Conservation (phyloP, 2,797 vertebrate species). For the Notoglanidium macrostoma region DNA sequence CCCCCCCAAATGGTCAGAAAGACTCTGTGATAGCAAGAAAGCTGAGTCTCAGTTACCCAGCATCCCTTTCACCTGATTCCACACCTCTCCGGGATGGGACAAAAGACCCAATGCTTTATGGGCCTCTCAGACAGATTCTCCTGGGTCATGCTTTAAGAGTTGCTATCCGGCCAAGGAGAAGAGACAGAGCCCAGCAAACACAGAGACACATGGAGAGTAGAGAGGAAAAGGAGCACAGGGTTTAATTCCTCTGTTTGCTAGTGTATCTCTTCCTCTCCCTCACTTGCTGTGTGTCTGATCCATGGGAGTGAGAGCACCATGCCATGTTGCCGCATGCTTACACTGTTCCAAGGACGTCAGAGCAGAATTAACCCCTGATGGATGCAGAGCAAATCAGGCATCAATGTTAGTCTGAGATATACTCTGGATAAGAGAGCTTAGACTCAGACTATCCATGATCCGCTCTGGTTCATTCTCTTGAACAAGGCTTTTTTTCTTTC, state of each 20-base stretch:
- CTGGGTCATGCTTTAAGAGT: constrained; percentile 60
- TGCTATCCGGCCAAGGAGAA: constrained; percentile 50
- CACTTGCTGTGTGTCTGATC: constrained; percentile 60
- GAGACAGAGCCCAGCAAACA: constrained; percentile 49
- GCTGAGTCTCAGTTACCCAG: constrained; percentile 17
- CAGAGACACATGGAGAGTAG: constrained; percentile 68
- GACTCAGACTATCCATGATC: constrained; percentile 25
- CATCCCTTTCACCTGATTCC: constrained; percentile 31
- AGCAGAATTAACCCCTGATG: constrained; percentile 71
- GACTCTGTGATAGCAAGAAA: constrained; percentile 45
- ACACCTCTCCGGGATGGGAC: constrained; percentile 37
- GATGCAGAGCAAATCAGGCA: constrained; percentile 51
- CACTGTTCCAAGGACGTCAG: constrained; percentile 68
- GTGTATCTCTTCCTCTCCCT: constrained; percentile 56
- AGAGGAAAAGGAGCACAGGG: constrained; percentile 80
- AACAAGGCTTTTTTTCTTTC: background rate
- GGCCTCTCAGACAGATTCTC: constrained; percentile 78
- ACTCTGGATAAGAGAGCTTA: constrained; percentile 43
- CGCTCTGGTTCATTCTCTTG: constrained; percentile 1
- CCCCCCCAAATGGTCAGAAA: background rate
- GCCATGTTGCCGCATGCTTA: constrained; percentile 67
- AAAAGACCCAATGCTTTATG: constrained; percentile 71
- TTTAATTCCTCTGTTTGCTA: constrained; percentile 76
- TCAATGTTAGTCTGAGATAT: constrained; percentile 32
- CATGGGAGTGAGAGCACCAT: constrained; percentile 52